Conservation (phyloP, 2,797 vertebrate genomes). For the Rhinatrema bivittatum region DNA sequence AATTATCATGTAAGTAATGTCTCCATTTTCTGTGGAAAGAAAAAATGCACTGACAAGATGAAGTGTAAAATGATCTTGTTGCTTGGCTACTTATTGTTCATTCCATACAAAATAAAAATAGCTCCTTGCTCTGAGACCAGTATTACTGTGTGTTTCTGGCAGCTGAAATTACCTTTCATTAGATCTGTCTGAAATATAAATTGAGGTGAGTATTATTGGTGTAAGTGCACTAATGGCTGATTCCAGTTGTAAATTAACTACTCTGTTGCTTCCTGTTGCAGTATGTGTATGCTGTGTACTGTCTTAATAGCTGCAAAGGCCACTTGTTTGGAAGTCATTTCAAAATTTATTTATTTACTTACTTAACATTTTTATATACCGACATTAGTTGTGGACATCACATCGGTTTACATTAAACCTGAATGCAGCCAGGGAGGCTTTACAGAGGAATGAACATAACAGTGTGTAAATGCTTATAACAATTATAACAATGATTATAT, state of each 20-base stretch:
- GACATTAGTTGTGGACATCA: no score
- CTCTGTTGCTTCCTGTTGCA: constrained; percentile 15
- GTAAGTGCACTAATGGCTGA: constrained; percentile 19
- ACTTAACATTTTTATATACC: no score
- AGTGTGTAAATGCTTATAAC: no score
- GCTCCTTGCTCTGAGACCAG: constrained; percentile 7
- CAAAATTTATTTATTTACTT: background rate
- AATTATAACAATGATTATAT: no score
- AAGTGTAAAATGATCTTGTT: constrained; percentile 31
- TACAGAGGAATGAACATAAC: no score
- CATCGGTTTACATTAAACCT: no score
- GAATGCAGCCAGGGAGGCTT: no score
- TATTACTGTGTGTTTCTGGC: constrained; percentile 7
- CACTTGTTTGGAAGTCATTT: constrained; percentile 8
- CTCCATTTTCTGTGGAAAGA: background rate
- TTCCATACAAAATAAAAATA: constrained; percentile 33
- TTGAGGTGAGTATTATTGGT: constrained; percentile 25
- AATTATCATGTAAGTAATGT: no score
- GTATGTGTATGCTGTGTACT: constrained; percentile 7
- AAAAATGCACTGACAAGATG: constrained; percentile 6
- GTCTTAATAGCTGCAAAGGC: constrained; percentile 13
- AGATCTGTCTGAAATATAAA: constrained; percentile 29
- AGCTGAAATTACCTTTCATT: constrained; percentile 33
- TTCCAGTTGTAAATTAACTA: constrained; percentile 10
- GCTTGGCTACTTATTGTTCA: constrained; percentile 36